These are phyloP conservation scores for Miltochrista miniata DNA, from an alignment of 2,888 invertebrate genomes.

Conservation along the genomic window DNA sequence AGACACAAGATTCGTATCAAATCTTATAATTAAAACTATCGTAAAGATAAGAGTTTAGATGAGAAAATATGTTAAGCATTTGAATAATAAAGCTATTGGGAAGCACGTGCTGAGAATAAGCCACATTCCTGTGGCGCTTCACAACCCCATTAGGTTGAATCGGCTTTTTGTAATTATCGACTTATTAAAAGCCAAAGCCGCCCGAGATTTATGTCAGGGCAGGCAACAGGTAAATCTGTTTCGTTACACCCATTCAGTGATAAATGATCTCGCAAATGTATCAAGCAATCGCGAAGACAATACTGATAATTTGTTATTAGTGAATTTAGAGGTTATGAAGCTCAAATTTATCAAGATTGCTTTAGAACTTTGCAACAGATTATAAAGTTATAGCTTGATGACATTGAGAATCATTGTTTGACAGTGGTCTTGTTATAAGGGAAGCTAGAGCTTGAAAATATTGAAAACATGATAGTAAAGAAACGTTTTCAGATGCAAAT, in stretches of 20 bases:
- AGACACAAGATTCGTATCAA: slow-evolving; percentile 62
- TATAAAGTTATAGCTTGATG: no score
- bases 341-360: neutral
- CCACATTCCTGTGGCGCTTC: slow-evolving; percentile 45
- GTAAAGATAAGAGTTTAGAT: slow-evolving; percentile 58
- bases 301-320: slow-evolving; percentile 16
- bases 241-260: slow-evolving; percentile 49
- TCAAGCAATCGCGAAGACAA: slow-evolving; percentile 20
- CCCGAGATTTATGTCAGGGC: slow-evolving; percentile 60
- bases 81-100: slow-evolving; percentile 70
- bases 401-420: no score
- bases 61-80: slow-evolving; percentile 62
- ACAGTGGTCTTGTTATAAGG: no score
- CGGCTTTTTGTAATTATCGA: slow-evolving; percentile 68
- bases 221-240: slow-evolving; percentile 52
- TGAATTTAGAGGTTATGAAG: neutral
- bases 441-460: no score
- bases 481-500: no score
- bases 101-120: slow-evolving; percentile 69
- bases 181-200: slow-evolving; percentile 62
- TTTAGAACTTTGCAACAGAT: no score
- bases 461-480: no score
- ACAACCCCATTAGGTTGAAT: slow-evolving; percentile 52
- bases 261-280: slow-evolving; percentile 47
- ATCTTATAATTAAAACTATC: slow-evolving; percentile 71